Evolutionary conservation across 2,888 invertebrate species (phyloP).

Genomic region (Habroteleia sp.): DNA sequence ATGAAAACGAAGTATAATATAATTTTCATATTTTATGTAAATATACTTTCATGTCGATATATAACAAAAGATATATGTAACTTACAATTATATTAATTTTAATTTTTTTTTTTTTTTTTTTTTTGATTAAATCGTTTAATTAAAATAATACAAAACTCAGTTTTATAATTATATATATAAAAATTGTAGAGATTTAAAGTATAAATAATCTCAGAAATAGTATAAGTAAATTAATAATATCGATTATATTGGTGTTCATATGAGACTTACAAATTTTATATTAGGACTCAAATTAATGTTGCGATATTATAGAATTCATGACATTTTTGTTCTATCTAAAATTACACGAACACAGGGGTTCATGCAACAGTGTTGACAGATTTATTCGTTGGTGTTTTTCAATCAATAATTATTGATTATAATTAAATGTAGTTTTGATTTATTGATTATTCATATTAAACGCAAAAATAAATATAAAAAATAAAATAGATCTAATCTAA

Average conservation of each 20-base stretch:
- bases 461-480: not conserved
- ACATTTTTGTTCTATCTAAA: not conserved
- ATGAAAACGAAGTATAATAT: too few species aligned
- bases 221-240: not conserved
- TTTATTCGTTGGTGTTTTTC: too few species aligned
- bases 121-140: not conserved
- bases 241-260: constrained; percentile 7
- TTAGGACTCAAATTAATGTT: not conserved
- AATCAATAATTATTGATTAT: too few species aligned
- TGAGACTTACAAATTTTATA: constrained; percentile 1
- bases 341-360: not conserved
- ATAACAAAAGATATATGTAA: not conserved
- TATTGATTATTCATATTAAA: not conserved
- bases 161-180: not conserved
- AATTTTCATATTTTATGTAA: too few species aligned
- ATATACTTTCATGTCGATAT: not conserved
- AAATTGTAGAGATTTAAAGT: not conserved
- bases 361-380: not conserved
- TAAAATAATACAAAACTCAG: not conserved
- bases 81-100: not conserved
- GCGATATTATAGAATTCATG: not conserved
- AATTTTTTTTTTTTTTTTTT: too few species aligned
- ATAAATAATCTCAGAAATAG: not conserved
- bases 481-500: too few species aligned
- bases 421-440: too few species aligned